Percentiles rank a stretch among this genome's conserved stretches.
These are phyloP conservation scores for Campopleginae sp. DNA, from an alignment of 2,888 invertebrate species.

Conservation along the genomic window DNA sequence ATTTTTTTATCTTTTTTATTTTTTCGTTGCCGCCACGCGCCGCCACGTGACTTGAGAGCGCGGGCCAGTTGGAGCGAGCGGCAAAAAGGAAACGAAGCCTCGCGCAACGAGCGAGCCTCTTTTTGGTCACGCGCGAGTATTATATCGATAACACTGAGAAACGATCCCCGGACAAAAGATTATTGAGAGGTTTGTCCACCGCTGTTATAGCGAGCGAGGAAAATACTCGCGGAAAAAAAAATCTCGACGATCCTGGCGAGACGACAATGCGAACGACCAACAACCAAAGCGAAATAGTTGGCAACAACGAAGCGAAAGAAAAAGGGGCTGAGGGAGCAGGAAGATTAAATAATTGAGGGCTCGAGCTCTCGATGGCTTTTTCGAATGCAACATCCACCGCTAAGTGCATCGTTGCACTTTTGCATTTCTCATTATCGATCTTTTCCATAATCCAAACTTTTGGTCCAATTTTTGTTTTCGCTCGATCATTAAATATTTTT, in stretches of 20 bases:
- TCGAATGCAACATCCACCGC: conserved; percentile 25
- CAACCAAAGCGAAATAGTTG: not conserved
- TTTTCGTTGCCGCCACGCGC: conserved; percentile 82
- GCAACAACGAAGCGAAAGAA: not conserved
- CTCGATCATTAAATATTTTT: not conserved
- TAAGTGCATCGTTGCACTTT: conserved; percentile 61
- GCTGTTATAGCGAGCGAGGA: conserved; percentile 30
- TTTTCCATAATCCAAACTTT: not conserved
- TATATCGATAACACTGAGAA: conserved; percentile 67
- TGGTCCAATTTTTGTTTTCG: not conserved
- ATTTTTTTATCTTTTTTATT: conserved; percentile 57
- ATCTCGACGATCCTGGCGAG: conserved; percentile 1
- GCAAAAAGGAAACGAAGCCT: conserved; percentile 76
- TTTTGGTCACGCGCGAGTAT: conserved; percentile 55
- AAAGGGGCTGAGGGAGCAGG: conserved; percentile 15
- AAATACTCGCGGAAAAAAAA: conserved; percentile 45
- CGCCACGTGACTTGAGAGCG: conserved; percentile 80
- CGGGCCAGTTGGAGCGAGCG: conserved; percentile 64
- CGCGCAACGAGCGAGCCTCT: conserved; percentile 39
- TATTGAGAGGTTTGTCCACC: conserved; percentile 52
- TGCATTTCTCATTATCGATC: conserved; percentile 40
- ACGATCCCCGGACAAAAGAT: conserved; percentile 62
- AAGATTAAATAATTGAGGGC: conserved; percentile 69
- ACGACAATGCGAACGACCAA: not conserved
- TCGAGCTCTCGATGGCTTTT: conserved; percentile 48